Evolutionary conservation across 2,888 invertebrate species (phyloP).

Genomic region (Cryptus viduatorius): DNA sequence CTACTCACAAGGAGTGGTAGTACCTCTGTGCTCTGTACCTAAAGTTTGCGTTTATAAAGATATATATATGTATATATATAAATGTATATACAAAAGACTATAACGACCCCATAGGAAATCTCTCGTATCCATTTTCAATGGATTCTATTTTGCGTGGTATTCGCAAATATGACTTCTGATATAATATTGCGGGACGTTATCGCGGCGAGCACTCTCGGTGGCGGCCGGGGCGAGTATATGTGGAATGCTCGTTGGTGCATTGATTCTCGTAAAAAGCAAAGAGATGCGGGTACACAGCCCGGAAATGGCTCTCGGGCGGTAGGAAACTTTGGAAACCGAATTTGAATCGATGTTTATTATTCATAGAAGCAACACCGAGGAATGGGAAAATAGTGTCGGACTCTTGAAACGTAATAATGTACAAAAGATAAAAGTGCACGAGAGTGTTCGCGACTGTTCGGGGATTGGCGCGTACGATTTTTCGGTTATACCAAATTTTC

Average conservation of each 20-base stretch:
- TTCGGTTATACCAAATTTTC: background rate
- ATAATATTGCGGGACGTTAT: conserved; percentile 35
- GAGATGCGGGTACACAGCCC: conserved; percentile 8
- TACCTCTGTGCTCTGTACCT: background rate
- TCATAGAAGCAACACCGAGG: conserved; percentile 35
- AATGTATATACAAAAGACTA: background rate
- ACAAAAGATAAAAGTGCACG: background rate
- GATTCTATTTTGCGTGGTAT: conserved; percentile 28
- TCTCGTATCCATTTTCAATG: conserved; percentile 27
- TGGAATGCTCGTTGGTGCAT: background rate
- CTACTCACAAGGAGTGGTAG: conserved; percentile 3
- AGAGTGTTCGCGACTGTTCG: background rate
- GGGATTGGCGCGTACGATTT: background rate
- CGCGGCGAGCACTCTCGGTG: conserved; percentile 14
- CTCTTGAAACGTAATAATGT: conserved; percentile 1
- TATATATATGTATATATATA: background rate
- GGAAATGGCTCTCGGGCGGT: conserved; percentile 10
- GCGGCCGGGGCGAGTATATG: background rate
- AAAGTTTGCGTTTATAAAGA: background rate
- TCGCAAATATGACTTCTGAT: conserved; percentile 19
- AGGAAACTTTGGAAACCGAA: conserved; percentile 47
- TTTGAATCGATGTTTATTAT: conserved; percentile 66
- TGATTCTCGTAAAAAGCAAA: conserved; percentile 47
- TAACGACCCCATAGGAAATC: background rate
- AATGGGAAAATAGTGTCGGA: background rate